Evolutionary conservation across 2,888 invertebrate species (phyloP), one percentile per base, ranked within the genome.

Genomic region (Ceratothoa steindachneri): DNA sequence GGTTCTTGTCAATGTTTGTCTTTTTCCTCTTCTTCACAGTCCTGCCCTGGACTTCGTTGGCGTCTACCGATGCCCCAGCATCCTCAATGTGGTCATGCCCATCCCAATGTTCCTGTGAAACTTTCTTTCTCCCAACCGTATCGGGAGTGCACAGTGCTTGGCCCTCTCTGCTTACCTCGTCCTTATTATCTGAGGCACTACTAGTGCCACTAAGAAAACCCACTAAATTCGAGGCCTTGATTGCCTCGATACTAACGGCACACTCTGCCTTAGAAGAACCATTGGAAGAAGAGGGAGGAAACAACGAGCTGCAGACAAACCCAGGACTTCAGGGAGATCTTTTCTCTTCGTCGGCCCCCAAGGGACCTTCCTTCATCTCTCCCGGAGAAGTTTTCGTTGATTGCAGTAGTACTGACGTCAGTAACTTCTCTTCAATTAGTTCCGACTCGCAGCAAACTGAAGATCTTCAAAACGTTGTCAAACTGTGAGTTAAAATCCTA

Each of bases 321-420:
- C n/a, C n/a, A n/a, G n/a, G n/a, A n/a, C n/a, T n/a, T n/a, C n/a
- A n/a, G n/a, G n/a, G n/a, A n/a, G n/a, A n/a, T n/a, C 30, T 30
- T 67, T 22, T 22, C 67, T 64, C 64, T 24, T 30, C 30, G 1
- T 30, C 67, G 4, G 30, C 15, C 15, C 15, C 67, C 22, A 27
- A n/a, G n/a, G 29, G 31, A 28, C 12, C 28, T 30, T 27, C 30
- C 30, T 30, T 30, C 29, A 29, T 30, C 27, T 67, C 67, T 29
- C 67, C 67, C 27, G 30, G 60, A 60, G 60, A 60, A 24, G 27
- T 60, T 12, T 60, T 24, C 27, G 60, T 60, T 24, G 60, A 60
- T 24, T 60, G 60, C 24, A 60, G 60, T 12, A 60, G 24, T 24
- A 24, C 22, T 22, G 24, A 60, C 1, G 12, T 60, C 27, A 24